Evolutionary conservation across 30 jellyfish, hydroid and myxozoan species (phyloP), one percentile per base, ranked within the genome.

Genomic region (Turritopsis rubra): DNA sequence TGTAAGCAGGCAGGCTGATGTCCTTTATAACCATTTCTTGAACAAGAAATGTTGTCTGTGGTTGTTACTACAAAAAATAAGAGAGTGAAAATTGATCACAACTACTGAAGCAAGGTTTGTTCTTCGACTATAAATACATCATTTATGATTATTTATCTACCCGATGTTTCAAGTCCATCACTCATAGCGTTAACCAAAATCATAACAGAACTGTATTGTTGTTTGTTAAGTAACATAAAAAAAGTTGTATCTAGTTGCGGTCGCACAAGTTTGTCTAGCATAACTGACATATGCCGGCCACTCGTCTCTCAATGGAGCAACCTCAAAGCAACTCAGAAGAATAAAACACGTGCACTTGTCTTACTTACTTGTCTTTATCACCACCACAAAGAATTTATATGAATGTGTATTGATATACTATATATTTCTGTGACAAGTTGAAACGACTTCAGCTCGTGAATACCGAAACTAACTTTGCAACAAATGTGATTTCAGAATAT

Each of bases 11-110:
- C 78, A 68, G 25, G 65, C 18, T 23, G 20, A 76, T 52, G 27
- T 80, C 87, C 66, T 80, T 80, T 52, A 80, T 65, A 26, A 65
- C 87, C 87, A 80, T 80, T 21, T n/a, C 70, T 80, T 80, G 28
- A n/a, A 8, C 77, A 68, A 19, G 30, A n/a, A 68, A 27, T 7
- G 30, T 23, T 9, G 9, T 23, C 77, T 23, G 77, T 68, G 28
- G 77, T 22, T 68, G 30, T 9, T 68, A 68, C 30, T 68, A 68
- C 28, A 68, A 68, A 68, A n/a, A 41, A 13, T 41, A 41, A 41
- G 13, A 41, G 60, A 3, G 60, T 41, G 13, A 3, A 41, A 13
- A 41, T 41, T 41, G 60, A 41, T 3, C 60, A 41, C n/a, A 41
- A 41, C 60, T 5, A 41, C 60, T 41, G 60, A 41, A 41, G 60